Evolutionary conservation across 2,797 vertebrate species (phyloP).

Genomic region (Centropyge bicolor): DNA sequence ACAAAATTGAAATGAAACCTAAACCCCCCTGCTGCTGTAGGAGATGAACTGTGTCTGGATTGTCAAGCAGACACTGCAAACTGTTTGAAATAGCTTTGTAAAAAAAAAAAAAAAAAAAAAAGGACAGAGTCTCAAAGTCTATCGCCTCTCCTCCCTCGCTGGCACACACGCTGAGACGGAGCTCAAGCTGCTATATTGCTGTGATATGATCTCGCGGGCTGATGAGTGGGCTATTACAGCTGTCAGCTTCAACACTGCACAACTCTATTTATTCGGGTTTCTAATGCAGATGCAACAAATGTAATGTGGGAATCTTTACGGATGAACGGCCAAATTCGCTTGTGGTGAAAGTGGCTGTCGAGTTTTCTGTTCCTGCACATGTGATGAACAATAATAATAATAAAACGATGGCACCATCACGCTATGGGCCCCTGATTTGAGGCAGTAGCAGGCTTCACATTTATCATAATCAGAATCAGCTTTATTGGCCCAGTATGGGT

Average conservation of each 20-base stretch:
- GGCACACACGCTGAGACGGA: slow-evolving; percentile 28
- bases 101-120: no score
- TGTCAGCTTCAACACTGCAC: slow-evolving; percentile 13
- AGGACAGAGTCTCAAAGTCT: slow-evolving; percentile 38
- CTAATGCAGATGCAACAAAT: not conserved
- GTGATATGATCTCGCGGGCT: slow-evolving; percentile 38
- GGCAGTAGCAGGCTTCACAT: not conserved
- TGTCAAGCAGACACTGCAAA: slow-evolving; percentile 59
- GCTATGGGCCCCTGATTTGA: not conserved
- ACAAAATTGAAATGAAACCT: slow-evolving; percentile 75
- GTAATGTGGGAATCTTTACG: not conserved
- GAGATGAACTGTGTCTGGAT: slow-evolving; percentile 73
- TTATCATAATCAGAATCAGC: no score
- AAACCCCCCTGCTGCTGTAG: slow-evolving; percentile 56
- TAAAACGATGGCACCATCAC: no score
- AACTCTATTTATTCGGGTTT: not conserved
- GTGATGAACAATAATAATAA: not conserved
- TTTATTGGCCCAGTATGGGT: no score
- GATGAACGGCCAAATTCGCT: not conserved
- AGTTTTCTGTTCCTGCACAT: not conserved
- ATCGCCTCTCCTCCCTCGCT: not conserved
- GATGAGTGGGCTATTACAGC: slow-evolving; percentile 31
- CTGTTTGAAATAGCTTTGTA: slow-evolving; percentile 66
- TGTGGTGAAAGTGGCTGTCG: not conserved
- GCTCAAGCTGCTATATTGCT: slow-evolving; percentile 30